Evolutionary conservation across 2,888 invertebrate genomes (phyloP).

Genomic region (Eurois occulta): DNA sequence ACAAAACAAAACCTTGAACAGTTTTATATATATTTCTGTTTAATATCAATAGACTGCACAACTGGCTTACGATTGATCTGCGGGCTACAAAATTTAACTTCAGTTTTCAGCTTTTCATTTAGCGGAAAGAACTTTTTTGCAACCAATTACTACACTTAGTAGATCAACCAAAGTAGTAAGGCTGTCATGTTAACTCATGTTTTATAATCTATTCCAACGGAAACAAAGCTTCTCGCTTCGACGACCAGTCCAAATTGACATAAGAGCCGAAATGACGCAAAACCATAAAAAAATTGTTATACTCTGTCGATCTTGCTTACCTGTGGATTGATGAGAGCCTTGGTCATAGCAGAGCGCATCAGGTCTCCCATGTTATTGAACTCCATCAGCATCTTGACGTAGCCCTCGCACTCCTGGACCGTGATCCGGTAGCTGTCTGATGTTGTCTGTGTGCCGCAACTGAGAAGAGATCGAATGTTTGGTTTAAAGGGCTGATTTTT

Average conservation of each 20-base stretch:
- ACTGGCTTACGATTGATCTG: background rate
- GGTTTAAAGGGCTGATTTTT: background rate
- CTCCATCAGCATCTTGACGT: constrained; percentile 97
- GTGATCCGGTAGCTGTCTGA: constrained; percentile 93
- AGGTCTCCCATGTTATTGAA: constrained; percentile 99
- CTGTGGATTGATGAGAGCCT: constrained; percentile 96
- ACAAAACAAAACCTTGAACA: background rate
- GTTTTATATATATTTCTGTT: background rate
- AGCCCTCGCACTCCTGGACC: constrained; percentile 96
- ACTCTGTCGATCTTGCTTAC: constrained; percentile 85
- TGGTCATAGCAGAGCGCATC: constrained; percentile 98
- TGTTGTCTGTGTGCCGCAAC: constrained; percentile 80
- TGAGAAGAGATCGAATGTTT: constrained; percentile 53
- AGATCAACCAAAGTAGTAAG: background rate
- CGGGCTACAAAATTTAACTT: background rate
- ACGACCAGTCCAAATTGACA: background rate
- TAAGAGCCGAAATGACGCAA: background rate
- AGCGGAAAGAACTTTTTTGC: background rate
- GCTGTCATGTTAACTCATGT: background rate
- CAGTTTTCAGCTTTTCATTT: background rate
- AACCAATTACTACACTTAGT: background rate
- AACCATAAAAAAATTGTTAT: too few relatives aligned
- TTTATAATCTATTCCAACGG: background rate
- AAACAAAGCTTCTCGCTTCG: background rate
- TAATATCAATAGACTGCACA: background rate